phyloP scores from a whole-genome alignment of 2,888 invertebrate genomes.

The Polyploca ridens region DNA sequence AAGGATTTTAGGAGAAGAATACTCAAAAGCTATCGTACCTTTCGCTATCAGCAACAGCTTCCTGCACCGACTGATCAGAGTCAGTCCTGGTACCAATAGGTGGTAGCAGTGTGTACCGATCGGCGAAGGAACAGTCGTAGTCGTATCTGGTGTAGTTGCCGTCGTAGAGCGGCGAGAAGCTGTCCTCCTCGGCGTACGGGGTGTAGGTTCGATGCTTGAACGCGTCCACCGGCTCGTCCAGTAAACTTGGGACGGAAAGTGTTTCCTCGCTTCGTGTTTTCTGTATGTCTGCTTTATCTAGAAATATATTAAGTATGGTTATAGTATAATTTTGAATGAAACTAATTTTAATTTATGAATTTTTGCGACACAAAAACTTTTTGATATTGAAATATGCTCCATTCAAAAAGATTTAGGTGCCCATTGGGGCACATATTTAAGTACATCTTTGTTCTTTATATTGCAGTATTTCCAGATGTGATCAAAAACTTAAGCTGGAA shows the following conservation, averaged over 20 bases:
- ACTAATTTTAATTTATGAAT: no score
- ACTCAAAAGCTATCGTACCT: slow-evolving; percentile 15
- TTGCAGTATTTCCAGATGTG: not conserved
- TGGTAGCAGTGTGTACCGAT: slow-evolving; percentile 66
- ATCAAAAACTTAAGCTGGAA: no score
- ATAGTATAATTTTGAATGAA: no score
- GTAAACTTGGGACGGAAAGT: slow-evolving; percentile 59
- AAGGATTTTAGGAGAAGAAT: no score
- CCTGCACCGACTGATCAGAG: slow-evolving; percentile 50
- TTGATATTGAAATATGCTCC: no score
- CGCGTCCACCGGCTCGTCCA: slow-evolving; percentile 46
- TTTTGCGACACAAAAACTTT: no score
- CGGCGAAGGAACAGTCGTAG: slow-evolving; percentile 63
- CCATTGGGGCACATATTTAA: no score
- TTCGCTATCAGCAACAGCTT: slow-evolving; percentile 35
- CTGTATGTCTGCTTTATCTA: slow-evolving; percentile 67
- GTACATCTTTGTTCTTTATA: not conserved
- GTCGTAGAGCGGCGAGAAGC: slow-evolving; percentile 59
- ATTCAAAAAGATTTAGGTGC: no score
- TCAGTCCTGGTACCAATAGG: slow-evolving; percentile 56
- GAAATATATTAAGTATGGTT: slow-evolving; percentile 31
- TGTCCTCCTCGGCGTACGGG: slow-evolving; percentile 51
- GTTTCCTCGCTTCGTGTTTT: slow-evolving; percentile 78
- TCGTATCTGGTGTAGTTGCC: slow-evolving; percentile 64
- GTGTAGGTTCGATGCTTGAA: slow-evolving; percentile 38